A percentile compares a stretch with the other conserved stretches of the same genome.
phyloP scores from a whole-genome alignment of 2,888 invertebrate species.

The Drosophila niveifrons region DNA sequence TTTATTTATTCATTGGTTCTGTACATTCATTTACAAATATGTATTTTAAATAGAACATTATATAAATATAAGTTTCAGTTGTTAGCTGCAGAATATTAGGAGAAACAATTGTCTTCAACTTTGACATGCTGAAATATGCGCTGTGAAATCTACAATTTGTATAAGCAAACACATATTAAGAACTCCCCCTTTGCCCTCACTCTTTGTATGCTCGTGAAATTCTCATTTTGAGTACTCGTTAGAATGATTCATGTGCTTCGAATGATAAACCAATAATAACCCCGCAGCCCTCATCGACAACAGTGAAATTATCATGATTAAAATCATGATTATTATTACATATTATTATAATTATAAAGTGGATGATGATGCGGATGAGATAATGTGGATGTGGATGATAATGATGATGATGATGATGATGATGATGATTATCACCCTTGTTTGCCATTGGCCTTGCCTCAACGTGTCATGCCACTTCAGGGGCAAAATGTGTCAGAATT shows the following conservation, averaged over 20 bases:
- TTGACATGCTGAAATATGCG: neutral
- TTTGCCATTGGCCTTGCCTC: conserved; percentile 37
- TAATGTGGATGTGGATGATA: too few relatives aligned
- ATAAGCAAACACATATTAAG: neutral
- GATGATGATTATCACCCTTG: conserved; percentile 32
- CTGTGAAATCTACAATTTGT: neutral
- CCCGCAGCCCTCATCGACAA: conserved; percentile 40
- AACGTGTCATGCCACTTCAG: conserved; percentile 67
- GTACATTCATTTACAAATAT: too few relatives aligned
- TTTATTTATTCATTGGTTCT: too few relatives aligned
- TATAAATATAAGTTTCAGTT: too few relatives aligned
- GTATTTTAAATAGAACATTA: too few relatives aligned
- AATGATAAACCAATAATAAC: conserved; percentile 61
- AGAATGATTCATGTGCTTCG: conserved; percentile 23
- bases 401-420: conserved; percentile 1
- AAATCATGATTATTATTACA: conserved; percentile 39
- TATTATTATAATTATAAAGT: conserved; percentile 41
- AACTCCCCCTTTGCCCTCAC: neutral
- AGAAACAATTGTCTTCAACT: too few relatives aligned
- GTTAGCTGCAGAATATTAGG: too few relatives aligned
- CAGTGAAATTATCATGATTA: conserved; percentile 30
- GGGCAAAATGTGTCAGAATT: conserved; percentile 67
- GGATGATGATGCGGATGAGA: conserved; percentile 16
- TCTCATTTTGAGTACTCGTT: neutral
- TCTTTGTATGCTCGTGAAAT: neutral